phyloP scores from a whole-genome alignment of 2,797 vertebrate genomes.

The Sparus aurata region DNA sequence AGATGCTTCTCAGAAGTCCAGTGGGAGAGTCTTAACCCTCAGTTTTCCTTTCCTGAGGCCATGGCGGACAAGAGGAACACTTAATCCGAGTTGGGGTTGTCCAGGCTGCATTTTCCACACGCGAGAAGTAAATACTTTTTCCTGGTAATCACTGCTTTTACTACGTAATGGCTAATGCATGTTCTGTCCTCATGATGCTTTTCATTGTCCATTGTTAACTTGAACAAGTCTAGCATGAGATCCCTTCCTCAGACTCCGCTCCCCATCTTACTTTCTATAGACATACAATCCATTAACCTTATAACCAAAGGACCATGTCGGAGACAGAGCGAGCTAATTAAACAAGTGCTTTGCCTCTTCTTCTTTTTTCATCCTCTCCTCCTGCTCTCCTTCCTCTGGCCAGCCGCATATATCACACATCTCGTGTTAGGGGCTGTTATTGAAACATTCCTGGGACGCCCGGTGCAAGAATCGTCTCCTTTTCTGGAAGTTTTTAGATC shows the following conservation, averaged over 20 bases:
- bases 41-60: slow-evolving; percentile 32
- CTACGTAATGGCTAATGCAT: background rate
- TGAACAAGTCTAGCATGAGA: background rate
- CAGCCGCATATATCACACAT: slow-evolving; percentile 51
- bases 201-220: slow-evolving; percentile 32
- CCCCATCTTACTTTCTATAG: background rate
- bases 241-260: background rate
- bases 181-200: slow-evolving; percentile 1
- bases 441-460: slow-evolving; percentile 77
- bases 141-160: background rate
- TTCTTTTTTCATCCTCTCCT: slow-evolving; percentile 19
- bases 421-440: slow-evolving; percentile 71
- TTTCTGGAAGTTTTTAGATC: slow-evolving; percentile 85
- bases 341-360: slow-evolving; percentile 16
- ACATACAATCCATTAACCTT: slow-evolving; percentile 52
- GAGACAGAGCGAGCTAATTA: slow-evolving; percentile 59
- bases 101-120: background rate
- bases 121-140: background rate
- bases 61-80: slow-evolving; percentile 22
- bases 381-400: slow-evolving; percentile 13
- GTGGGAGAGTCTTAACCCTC: slow-evolving; percentile 47
- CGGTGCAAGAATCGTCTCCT: slow-evolving; percentile 77
- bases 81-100: slow-evolving; percentile 39
- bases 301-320: slow-evolving; percentile 40
- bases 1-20: slow-evolving; percentile 25